A percentile compares a stretch with the other conserved stretches of the same genome.
Evolutionary conservation across 23 tunicate species (phyloP).

Genomic region (Ciona savignyi): DNA sequence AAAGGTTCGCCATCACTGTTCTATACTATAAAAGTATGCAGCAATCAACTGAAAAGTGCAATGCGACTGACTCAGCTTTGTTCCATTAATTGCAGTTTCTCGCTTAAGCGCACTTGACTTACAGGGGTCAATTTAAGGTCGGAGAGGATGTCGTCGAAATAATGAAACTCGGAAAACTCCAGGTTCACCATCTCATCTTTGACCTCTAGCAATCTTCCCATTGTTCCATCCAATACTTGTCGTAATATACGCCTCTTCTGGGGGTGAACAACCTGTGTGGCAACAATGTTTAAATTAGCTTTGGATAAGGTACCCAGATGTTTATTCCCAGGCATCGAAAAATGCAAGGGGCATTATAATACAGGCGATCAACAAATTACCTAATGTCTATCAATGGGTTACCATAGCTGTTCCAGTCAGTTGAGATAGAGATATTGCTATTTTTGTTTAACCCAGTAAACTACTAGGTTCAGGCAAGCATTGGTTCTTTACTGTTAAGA

Average conservation of each 20-base stretch:
- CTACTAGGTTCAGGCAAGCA: no score
- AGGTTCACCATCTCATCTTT: conserved; percentile 93
- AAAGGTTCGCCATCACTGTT: no score
- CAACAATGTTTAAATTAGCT: no score
- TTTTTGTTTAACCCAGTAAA: no score
- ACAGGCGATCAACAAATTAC: no score
- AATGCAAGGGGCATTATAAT: no score
- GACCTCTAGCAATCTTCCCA: conserved; percentile 89
- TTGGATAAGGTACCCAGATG: no score
- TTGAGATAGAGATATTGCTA: no score
- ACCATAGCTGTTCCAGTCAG: no score
- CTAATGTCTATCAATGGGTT: no score
- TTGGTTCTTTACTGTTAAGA: no score
- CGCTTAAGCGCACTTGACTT: conserved; percentile 1
- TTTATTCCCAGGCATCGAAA: no score
- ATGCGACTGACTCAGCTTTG: background rate
- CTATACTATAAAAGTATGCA: background rate
- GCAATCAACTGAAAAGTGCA: background rate
- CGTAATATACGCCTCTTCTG: conserved; percentile 84
- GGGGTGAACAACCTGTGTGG: conserved; percentile 98
- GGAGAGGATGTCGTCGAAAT: conserved; percentile 88
- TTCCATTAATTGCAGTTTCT: background rate
- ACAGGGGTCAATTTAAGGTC: conserved; percentile 91
- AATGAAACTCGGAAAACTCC: conserved; percentile 95
- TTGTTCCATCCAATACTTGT: conserved; percentile 83